phyloP scores from a whole-genome alignment of 2,888 invertebrate genomes.

The Alcis repandata region DNA sequence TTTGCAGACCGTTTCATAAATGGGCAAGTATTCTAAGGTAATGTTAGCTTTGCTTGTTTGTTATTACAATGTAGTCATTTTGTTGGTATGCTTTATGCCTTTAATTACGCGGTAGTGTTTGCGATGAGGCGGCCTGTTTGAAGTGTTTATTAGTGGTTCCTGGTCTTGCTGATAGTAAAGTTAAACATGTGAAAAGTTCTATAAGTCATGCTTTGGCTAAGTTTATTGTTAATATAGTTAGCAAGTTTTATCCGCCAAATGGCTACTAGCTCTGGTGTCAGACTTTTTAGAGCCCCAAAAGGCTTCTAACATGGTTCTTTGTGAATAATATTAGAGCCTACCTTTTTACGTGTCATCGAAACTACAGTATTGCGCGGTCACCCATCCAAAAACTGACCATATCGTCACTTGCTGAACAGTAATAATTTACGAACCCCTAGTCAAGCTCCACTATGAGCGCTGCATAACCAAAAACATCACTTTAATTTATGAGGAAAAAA shows the following conservation, averaged over 20 bases:
- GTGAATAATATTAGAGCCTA: too few species aligned
- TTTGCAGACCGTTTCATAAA: conserved; percentile 62
- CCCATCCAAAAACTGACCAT: too few species aligned
- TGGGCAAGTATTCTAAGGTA: conserved; percentile 52
- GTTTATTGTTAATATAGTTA: too few species aligned
- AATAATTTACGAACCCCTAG: too few species aligned
- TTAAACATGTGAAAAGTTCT: background rate
- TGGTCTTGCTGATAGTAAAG: background rate
- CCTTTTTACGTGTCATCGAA: too few species aligned
- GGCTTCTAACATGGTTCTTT: too few species aligned
- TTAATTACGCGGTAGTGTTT: conserved; percentile 46
- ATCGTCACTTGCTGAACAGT: too few species aligned
- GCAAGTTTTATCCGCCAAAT: too few species aligned
- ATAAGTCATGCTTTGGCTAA: too few species aligned
- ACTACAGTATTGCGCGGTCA: too few species aligned
- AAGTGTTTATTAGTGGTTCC: conserved; percentile 30
- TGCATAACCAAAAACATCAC: background rate
- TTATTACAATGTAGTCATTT: conserved; percentile 57
- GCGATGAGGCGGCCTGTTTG: conserved; percentile 37
- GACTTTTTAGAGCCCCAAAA: too few species aligned
- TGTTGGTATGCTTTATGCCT: conserved; percentile 52
- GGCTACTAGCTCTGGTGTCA: too few species aligned
- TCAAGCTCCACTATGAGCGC: background rate
- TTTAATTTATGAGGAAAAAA: background rate
- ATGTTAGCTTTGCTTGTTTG: conserved; percentile 56